These are phyloP conservation scores for Ennomos quercinarius DNA, from an alignment of 2,888 invertebrate species.

Conservation along the genomic window DNA sequence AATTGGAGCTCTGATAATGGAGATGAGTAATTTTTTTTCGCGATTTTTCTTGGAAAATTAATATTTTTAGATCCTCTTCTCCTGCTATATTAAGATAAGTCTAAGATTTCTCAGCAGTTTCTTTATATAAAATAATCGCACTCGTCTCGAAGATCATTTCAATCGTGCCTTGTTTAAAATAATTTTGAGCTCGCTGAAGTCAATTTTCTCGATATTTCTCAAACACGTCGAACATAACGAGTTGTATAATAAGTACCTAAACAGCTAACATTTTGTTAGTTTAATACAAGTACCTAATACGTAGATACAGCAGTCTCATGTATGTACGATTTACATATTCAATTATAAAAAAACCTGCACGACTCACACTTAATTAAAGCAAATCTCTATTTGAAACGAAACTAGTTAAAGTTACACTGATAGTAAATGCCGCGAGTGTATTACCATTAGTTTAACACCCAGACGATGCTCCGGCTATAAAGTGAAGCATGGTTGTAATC, in stretches of 20 bases:
- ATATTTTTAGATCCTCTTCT: too few relatives aligned
- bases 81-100: too few relatives aligned
- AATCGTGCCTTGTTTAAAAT: too few relatives aligned
- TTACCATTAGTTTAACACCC: slow-evolving; percentile 27
- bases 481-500: slow-evolving; percentile 9
- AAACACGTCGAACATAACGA: slow-evolving; percentile 21
- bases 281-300: slow-evolving; percentile 12
- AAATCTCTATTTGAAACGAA: slow-evolving; percentile 25
- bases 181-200: too few relatives aligned
- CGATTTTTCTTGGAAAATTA: not conserved
- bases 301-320: slow-evolving; percentile 5
- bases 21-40: slow-evolving; percentile 53
- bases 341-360: slow-evolving; percentile 18
- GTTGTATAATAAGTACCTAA: slow-evolving; percentile 22
- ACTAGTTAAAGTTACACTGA: slow-evolving; percentile 22
- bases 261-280: slow-evolving; percentile 8
- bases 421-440: slow-evolving; percentile 23
- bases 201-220: not conserved
- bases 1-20: slow-evolving; percentile 57
- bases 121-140: too few relatives aligned
- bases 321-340: slow-evolving; percentile 14
- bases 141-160: too few relatives aligned
- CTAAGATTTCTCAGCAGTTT: too few relatives aligned
- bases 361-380: slow-evolving; percentile 16
- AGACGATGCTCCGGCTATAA: slow-evolving; percentile 21